Conservation (phyloP, 2,888 invertebrate species). For the Pseudococcus jackbeardsleyi region DNA sequence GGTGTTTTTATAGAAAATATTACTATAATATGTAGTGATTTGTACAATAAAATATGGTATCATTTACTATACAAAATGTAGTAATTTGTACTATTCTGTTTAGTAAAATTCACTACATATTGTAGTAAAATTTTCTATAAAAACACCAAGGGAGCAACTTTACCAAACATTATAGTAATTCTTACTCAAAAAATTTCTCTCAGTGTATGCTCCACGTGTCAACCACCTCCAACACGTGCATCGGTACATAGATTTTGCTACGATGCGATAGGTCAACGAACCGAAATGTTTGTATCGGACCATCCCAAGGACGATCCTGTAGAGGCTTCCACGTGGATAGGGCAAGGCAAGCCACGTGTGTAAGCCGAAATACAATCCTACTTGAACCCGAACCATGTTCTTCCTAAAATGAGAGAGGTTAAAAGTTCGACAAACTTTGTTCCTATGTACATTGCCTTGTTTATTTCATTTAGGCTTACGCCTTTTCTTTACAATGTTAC, state of each 20-base stretch:
- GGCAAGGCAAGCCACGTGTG: constrained; percentile 60
- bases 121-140: no score
- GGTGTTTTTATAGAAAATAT: no score
- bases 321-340: constrained; percentile 61
- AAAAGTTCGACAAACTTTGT: constrained; percentile 62
- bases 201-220: constrained; percentile 61
- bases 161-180: no score
- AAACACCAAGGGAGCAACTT: no score
- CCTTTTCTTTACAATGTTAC: constrained; percentile 11
- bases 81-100: no score
- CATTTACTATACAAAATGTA: no score
- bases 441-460: constrained; percentile 39
- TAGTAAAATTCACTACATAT: no score
- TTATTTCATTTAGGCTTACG: constrained; percentile 44
- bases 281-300: constrained; percentile 59
- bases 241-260: constrained; percentile 42
- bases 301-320: constrained; percentile 61
- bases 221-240: constrained; percentile 56
- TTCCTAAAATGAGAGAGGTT: constrained; percentile 58
- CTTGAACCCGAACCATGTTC: constrained; percentile 59
- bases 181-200: no score
- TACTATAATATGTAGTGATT: no score
- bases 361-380: constrained; percentile 58
- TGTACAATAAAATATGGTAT: no score
- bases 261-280: constrained; percentile 46